Conservation (phyloP, 2,797 vertebrate species). For the Chaunax sp. region DNA sequence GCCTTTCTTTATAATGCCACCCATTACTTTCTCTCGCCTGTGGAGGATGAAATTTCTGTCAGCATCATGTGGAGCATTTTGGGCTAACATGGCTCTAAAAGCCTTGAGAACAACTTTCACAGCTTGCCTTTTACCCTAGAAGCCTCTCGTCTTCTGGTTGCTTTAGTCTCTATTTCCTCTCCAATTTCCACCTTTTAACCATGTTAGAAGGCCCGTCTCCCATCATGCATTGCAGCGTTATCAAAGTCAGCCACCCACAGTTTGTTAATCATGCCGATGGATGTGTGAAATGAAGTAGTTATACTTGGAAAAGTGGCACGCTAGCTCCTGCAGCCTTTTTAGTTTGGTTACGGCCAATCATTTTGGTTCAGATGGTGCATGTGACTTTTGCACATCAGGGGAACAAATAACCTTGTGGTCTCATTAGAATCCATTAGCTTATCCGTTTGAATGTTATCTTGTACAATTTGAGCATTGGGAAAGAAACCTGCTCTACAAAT, state of each 20-base stretch:
- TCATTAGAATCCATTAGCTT: constrained; percentile 41
- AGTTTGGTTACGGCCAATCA: constrained; percentile 39
- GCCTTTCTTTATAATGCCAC: constrained; percentile 62
- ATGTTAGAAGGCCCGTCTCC: constrained; percentile 63
- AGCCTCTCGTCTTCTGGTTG: constrained; percentile 64
- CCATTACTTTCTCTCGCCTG: constrained; percentile 64
- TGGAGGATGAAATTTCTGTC: constrained; percentile 62
- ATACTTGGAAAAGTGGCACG: constrained; percentile 45
- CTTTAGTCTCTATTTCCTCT: constrained; percentile 73
- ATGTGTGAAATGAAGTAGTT: constrained; percentile 73
- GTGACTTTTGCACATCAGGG: constrained; percentile 19
- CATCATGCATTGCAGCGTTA: constrained; percentile 67
- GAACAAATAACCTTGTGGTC: constrained; percentile 12
- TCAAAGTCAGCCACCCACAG: constrained; percentile 70
- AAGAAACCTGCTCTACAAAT: not conserved
- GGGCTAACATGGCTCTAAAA: constrained; percentile 70
- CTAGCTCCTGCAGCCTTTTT: constrained; percentile 37
- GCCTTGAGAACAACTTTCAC: constrained; percentile 71
- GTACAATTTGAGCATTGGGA: not conserved
- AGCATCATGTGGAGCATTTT: constrained; percentile 58
- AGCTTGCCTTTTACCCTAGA: constrained; percentile 66
- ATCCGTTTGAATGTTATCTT: constrained; percentile 2
- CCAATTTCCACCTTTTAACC: constrained; percentile 71
- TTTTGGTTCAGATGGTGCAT: constrained; percentile 41
- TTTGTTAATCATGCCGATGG: constrained; percentile 71